Percentiles rank a stretch among this genome's conserved stretches.
phyloP scores from a whole-genome alignment of 64 coral and sea anemone species.

The Montipora foliosa region DNA sequence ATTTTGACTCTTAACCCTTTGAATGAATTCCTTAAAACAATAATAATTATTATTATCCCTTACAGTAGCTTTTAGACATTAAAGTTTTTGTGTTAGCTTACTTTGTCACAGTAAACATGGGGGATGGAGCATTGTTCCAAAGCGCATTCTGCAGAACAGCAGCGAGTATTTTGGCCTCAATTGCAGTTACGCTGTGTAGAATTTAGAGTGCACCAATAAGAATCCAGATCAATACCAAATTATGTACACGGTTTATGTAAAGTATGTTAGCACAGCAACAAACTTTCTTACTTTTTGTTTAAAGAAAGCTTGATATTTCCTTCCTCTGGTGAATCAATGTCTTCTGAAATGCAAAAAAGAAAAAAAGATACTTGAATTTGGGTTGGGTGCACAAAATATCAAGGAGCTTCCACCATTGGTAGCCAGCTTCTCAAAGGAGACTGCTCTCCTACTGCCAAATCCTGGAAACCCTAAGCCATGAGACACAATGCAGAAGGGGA shows the following conservation, averaged over 20 bases:
- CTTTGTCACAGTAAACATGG: constrained; percentile 95
- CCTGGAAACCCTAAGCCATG: too few relatives aligned
- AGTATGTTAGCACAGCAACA: neutral
- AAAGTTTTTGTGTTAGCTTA: constrained; percentile 48
- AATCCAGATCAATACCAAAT: neutral
- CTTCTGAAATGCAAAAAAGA: neutral
- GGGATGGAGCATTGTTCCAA: constrained; percentile 90
- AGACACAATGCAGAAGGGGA: too few relatives aligned
- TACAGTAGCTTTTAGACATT: too few relatives aligned
- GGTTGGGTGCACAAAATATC: too few relatives aligned
- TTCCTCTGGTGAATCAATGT: neutral
- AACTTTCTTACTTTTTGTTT: constrained; percentile 24
- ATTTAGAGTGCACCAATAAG: constrained; percentile 1
- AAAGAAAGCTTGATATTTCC: constrained; percentile 27
- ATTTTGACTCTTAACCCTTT: too few relatives aligned
- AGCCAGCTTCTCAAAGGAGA: too few relatives aligned
- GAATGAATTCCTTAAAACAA: too few relatives aligned
- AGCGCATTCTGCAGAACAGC: constrained; percentile 80
- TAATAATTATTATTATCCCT: too few relatives aligned
- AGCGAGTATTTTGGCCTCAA: constrained; percentile 69
- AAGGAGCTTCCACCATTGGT: too few relatives aligned
- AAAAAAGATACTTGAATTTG: too few relatives aligned
- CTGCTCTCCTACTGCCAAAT: too few relatives aligned
- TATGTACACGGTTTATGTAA: neutral
- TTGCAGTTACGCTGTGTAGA: constrained; percentile 67